Conservation (phyloP, 2,113 vertebrate genomes). For the Syrrhaptes paradoxus region DNA sequence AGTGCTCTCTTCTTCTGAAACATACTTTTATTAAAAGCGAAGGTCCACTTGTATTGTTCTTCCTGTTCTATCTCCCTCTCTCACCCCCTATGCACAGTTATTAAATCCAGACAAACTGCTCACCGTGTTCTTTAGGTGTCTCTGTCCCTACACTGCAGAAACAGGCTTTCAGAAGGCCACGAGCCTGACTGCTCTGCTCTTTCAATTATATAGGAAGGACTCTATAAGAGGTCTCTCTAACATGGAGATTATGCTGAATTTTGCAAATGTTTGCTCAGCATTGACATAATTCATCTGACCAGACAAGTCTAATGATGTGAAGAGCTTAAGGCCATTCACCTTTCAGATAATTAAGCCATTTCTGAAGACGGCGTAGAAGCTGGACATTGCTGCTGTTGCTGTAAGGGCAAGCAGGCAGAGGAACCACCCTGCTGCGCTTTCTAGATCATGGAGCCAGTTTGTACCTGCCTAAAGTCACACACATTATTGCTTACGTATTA, state of each 20-base stretch:
- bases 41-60: background rate
- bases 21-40: background rate
- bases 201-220: background rate
- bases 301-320: background rate
- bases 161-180: background rate
- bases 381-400: background rate
- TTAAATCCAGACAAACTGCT: background rate
- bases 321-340: background rate
- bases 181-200: background rate
- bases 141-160: background rate
- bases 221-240: background rate
- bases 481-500: rapidly evolving
- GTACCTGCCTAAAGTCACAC: background rate
- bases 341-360: background rate
- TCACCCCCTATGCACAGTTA: rapidly evolving
- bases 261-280: background rate
- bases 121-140: background rate
- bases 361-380: background rate
- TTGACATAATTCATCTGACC: background rate
- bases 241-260: background rate
- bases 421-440: rapidly evolving
- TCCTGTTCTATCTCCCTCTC: background rate
- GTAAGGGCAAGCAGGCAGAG: background rate
- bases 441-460: background rate
- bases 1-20: background rate